These are phyloP conservation scores for Presbytis comata DNA, from an alignment of 2,797 vertebrate genomes.

Conservation along the genomic window DNA sequence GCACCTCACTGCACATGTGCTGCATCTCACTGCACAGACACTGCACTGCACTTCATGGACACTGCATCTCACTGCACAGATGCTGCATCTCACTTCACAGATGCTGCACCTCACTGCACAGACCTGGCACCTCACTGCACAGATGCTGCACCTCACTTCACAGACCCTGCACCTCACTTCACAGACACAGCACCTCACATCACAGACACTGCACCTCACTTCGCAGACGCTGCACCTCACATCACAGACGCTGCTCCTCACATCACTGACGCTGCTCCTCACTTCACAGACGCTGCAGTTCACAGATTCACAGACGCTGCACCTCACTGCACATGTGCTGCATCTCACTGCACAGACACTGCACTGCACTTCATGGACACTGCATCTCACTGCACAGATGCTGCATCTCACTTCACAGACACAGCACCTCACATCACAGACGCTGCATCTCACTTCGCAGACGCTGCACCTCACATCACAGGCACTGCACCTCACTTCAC, in stretches of 20 bases:
- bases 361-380: no score
- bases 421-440: rapidly evolving
- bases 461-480: rapidly evolving
- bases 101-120: rapidly evolving
- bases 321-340: rapidly evolving
- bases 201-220: rapidly evolving
- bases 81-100: no score
- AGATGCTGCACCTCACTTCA: rapidly evolving
- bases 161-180: rapidly evolving
- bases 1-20: no score
- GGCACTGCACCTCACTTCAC: rapidly evolving
- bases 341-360: rapidly evolving
- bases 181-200: rapidly evolving
- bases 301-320: no score
- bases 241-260: rapidly evolving
- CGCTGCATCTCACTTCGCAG: rapidly evolving
- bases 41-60: neutral
- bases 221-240: rapidly evolving
- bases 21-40: no score
- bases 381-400: rapidly evolving
- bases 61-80: rapidly evolving
- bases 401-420: no score
- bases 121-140: no score
- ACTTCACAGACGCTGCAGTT: no score
- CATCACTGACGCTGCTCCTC: no score